These are phyloP conservation scores for Patella vulgata DNA, from an alignment of 1,140 invertebrate species.

Conservation along the genomic window DNA sequence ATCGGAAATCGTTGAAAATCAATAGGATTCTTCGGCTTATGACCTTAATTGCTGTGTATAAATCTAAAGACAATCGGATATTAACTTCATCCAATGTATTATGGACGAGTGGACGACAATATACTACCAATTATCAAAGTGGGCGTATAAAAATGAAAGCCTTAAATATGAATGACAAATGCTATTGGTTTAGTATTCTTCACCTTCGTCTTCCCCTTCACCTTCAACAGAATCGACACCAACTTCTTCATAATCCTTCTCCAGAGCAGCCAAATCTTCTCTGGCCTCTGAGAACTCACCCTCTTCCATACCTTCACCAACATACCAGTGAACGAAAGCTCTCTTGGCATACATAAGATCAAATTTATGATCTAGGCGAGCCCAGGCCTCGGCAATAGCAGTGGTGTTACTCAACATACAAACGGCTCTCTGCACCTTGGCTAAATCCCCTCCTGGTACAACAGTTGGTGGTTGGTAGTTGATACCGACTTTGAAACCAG, in stretches of 20 bases:
- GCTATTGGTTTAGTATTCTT: conserved; percentile 33
- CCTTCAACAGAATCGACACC: conserved; percentile 31
- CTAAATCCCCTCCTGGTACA: conserved; percentile 78
- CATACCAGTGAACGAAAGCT: conserved; percentile 63
- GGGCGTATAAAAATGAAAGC: too few species aligned
- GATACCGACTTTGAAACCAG: conserved; percentile 49
- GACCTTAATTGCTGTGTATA: too few species aligned
- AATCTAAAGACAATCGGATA: too few species aligned
- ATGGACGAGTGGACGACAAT: too few species aligned
- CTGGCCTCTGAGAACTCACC: conserved; percentile 80
- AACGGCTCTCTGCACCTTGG: conserved; percentile 68
- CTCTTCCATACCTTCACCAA: conserved; percentile 69
- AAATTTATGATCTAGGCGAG: conserved; percentile 72
- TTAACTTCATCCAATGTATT: too few species aligned
- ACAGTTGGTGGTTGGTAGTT: conserved; percentile 81
- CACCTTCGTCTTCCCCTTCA: conserved; percentile 21
- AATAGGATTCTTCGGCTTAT: too few species aligned
- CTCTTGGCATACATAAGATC: conserved; percentile 73
- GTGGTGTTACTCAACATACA: conserved; percentile 80
- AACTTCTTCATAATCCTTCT: conserved; percentile 36
- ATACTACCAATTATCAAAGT: too few species aligned
- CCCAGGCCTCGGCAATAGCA: conserved; percentile 79
- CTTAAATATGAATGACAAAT: too few species aligned
- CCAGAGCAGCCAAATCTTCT: conserved; percentile 80
- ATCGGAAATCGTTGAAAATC: too few species aligned